Base-by-base conservation (phyloP, 2,888 invertebrate genomes). In the Dusona sp. region DNA sequence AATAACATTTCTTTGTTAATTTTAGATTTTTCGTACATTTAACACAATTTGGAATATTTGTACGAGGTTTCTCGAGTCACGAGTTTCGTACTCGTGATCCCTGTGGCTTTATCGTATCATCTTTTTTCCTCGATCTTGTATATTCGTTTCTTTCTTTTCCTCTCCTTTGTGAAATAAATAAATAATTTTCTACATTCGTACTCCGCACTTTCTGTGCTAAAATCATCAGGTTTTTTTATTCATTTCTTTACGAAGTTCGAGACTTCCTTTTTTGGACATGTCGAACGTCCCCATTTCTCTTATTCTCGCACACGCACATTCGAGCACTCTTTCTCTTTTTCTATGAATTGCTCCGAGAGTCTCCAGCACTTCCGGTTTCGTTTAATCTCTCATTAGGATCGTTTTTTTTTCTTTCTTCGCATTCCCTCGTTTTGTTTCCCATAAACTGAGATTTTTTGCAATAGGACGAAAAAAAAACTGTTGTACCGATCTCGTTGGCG, bases 401-500 rank as follows among this genome's bases (percentile, higher is more conserved):
- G n/a, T 64, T n/a, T 16, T 65, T 33, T 19, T 29, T 29, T 45
- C 25, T 72, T 42, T 78, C 45, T 38, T 75, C 54, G 25, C n/a
- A 9, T 45, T 42, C 9, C 29, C 22, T 54, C 22, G 42, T 70
- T 77, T 82, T 61, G 42, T 48, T 33, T 16, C 38, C 33, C 29
- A 29, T n/a, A 25, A 74, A 80, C 64, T 61, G 65, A 38, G 61
- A 80, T 78, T 54, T 79, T 29, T 51, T 29, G n/a, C 11, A 11
- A 42, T 8, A 38, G 38, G 78, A n/a, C n/a, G n/a, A 84, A 72
- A 61, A 84, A 81, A 81, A 67, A 51, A 82, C 78, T 64, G 79
- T 83, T 78, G 77, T 86, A 88, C 87, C 87, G 88, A 88, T 86
- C 87, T 70, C 61, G 68, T 57, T 68, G 78, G 87, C 86, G 85